These are phyloP conservation scores for Craniophora ligustri DNA, from an alignment of 2,888 invertebrate genomes.

Conservation along the genomic window DNA sequence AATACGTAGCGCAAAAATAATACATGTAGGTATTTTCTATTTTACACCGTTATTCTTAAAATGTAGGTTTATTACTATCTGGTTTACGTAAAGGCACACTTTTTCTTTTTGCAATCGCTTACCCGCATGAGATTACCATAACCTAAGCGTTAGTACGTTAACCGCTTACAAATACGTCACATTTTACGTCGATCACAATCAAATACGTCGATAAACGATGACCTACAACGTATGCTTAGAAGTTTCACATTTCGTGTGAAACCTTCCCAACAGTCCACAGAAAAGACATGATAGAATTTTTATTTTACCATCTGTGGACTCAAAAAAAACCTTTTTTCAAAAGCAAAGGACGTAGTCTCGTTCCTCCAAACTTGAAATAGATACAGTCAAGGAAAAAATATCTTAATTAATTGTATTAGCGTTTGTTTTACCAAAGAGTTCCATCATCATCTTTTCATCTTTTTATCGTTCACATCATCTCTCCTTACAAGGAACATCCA, in stretches of 20 bases:
- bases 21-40: neutral
- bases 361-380: no score
- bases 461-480: conserved; percentile 7
- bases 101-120: conserved; percentile 59
- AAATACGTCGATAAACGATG: conserved; percentile 37
- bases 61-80: conserved; percentile 45
- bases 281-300: no score
- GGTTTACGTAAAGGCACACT: conserved; percentile 48
- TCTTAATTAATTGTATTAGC: no score
- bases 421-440: no score
- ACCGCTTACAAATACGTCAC: conserved; percentile 71
- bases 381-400: no score
- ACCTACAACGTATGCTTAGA: conserved; percentile 25
- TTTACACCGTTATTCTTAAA: conserved; percentile 27
- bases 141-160: conserved; percentile 63
- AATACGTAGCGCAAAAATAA: neutral
- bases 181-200: conserved; percentile 63
- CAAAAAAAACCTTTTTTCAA: no score
- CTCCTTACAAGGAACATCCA: conserved; percentile 14
- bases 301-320: no score
- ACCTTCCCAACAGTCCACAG: no score
- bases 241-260: conserved; percentile 19
- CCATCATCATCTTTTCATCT: no score
- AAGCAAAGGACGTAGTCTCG: no score
- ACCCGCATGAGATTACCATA: conserved; percentile 70